These are phyloP conservation scores for Mesodorylaimus sp. DNA, from an alignment of 2,888 invertebrate genomes.

Conservation along the genomic window DNA sequence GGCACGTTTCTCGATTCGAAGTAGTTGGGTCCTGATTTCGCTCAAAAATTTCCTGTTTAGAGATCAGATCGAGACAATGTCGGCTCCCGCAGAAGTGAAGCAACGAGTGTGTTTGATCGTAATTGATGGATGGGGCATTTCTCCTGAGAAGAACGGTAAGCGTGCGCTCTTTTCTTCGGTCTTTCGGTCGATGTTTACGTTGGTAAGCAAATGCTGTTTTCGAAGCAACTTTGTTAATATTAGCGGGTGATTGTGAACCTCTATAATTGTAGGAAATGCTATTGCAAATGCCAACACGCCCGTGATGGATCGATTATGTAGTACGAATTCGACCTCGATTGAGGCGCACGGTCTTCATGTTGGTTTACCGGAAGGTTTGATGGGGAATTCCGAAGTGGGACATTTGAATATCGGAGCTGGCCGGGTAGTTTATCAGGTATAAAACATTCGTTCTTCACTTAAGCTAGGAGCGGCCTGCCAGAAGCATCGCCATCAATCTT, in stretches of 20 bases:
- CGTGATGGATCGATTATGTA: conserved; percentile 32
- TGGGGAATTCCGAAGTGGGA: conserved; percentile 37
- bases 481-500: too few relatives aligned
- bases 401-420: conserved; percentile 37
- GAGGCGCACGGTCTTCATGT: conserved; percentile 35
- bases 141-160: conserved; percentile 26
- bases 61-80: too few relatives aligned
- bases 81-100: too few relatives aligned
- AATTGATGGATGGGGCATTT: conserved; percentile 36
- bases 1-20: too few relatives aligned
- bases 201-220: background rate
- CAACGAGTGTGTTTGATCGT: conserved; percentile 32
- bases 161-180: background rate
- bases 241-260: conserved; percentile 1
- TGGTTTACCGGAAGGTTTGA: conserved; percentile 34
- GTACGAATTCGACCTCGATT: conserved; percentile 25
- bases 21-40: too few relatives aligned
- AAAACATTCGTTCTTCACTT: conserved; percentile 4
- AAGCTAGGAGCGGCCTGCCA: background rate
- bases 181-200: background rate
- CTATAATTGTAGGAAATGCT: conserved; percentile 30
- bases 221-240: conserved; percentile 5
- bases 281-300: conserved; percentile 33
- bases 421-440: conserved; percentile 33
- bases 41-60: too few relatives aligned